Base-by-base conservation (phyloP, 1,140 invertebrate genomes). In the Drosophila willistoni region DNA sequence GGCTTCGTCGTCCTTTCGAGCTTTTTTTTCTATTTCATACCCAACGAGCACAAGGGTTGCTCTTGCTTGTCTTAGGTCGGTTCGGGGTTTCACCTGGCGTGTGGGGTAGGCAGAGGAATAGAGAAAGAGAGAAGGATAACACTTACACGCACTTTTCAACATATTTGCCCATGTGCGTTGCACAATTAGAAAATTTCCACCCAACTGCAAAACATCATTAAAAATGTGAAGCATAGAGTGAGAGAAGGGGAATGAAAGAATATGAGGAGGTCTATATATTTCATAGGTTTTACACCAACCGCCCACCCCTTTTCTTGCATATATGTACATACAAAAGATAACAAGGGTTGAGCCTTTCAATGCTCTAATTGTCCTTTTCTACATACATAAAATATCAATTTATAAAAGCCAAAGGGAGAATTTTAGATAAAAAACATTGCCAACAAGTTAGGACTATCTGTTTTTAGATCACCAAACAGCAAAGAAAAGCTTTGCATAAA, bases 131-230 rank as follows among this genome's bases (percentile, higher is more conserved):
- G 47, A n/a, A n/a, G 34, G 25, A 10, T 25, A 5, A 44, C 56
- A 47, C 17, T 44, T 44, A 42, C 66, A 79, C 77, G 79, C 79
- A 81, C 79, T 81, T 76, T 72, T 39, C 69, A 76, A 69, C 79
- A 81, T 81, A 81, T 81, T 81, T 81, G 69, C 76, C 33, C 44
- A 55, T 71, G 42, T 51, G 76, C 73, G 68, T 70, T 69, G 76
- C 72, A 78, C 72, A 78, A 78, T 78, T 75, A 75, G 72, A 79
- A 79, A 71, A 22, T 51, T 68, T 78, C 64, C 62, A 71, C 71
- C 71, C 29, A 63, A 62, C 34, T 67, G 39, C 44, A 41, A 74
- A 64, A 61, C 66, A 68, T 59, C 74, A 77, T 73, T 73, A 60
- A 67, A 74, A 67, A 74, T 74, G 66, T 74, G 66, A 67, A 29